A percentile compares a stretch with the other conserved stretches of the same genome.
These are phyloP conservation scores for Parnassius glacialis DNA, from an alignment of 2,888 invertebrate genomes.

Conservation along the genomic window DNA sequence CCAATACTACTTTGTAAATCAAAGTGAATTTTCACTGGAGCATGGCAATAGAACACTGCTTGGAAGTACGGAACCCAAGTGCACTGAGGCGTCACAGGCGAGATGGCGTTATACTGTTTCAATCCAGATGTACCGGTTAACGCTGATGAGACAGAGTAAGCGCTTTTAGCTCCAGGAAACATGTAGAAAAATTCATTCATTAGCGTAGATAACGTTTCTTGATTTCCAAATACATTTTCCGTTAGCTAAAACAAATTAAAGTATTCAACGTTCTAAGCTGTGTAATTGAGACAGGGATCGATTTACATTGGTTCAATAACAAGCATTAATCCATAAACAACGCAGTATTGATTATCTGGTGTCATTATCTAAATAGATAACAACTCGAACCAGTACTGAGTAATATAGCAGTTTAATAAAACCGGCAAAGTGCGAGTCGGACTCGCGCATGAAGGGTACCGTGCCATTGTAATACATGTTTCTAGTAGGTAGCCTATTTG, in stretches of 20 bases:
- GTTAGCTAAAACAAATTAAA: slow-evolving; percentile 46
- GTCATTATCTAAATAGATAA: no score
- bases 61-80: slow-evolving; percentile 70
- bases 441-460: no score
- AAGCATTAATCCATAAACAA: no score
- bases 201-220: slow-evolving; percentile 54
- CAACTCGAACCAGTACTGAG: no score
- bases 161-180: slow-evolving; percentile 56
- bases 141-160: slow-evolving; percentile 64
- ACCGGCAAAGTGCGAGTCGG: no score
- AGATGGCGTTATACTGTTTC: slow-evolving; percentile 48
- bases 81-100: slow-evolving; percentile 47
- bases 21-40: slow-evolving; percentile 61
- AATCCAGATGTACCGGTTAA: slow-evolving; percentile 54
- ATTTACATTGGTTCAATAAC: no score
- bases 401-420: no score
- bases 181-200: slow-evolving; percentile 69
- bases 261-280: no score
- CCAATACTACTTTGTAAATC: slow-evolving; percentile 48
- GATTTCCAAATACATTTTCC: slow-evolving; percentile 60
- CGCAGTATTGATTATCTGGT: no score
- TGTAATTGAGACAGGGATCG: no score
- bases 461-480: no score
- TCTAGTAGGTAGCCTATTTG: no score
- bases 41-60: slow-evolving; percentile 63